A percentile compares a stretch with the other conserved stretches of the same genome.
Conservation (phyloP, 2,113 vertebrate genomes). For the Meriones unguiculatus region DNA sequence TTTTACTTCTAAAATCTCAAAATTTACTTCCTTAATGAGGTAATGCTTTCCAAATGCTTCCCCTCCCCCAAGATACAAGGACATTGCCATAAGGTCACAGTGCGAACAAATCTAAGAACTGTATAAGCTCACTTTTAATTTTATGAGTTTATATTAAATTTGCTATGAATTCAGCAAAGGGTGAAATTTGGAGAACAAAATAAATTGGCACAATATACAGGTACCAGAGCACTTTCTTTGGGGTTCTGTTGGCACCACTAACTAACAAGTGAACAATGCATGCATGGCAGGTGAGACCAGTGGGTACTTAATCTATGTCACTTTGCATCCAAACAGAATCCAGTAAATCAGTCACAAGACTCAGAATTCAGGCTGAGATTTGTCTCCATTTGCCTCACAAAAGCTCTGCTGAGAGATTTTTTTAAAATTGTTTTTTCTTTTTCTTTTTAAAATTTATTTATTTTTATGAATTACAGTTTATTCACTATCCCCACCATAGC, state of each 20-base stretch:
- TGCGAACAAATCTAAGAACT: neutral
- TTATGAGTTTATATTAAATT: neutral
- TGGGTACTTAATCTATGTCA: constrained; percentile 36
- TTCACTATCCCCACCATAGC: too few species aligned
- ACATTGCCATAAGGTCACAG: neutral
- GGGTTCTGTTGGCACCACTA: neutral
- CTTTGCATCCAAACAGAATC: neutral
- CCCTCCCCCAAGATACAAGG: neutral
- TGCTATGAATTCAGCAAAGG: constrained; percentile 52
- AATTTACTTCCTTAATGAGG: constrained; percentile 51
- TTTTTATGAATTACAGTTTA: too few species aligned
- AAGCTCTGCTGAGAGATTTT: neutral
- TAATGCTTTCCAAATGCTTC: neutral
- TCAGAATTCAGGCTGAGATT: neutral
- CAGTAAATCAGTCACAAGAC: neutral
- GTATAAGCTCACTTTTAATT: constrained; percentile 34
- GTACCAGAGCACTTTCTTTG: constrained; percentile 12
- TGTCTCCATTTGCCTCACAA: neutral
- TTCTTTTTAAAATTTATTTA: too few species aligned
- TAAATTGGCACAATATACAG: neutral
- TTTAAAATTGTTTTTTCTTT: too few species aligned
- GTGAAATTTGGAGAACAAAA: neutral
- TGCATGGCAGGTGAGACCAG: neutral
- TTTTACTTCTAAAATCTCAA: constrained; percentile 66
- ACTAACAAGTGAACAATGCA: neutral